phyloP scores from a whole-genome alignment of 2,888 invertebrate species.

The Calliphora vomitoria region DNA sequence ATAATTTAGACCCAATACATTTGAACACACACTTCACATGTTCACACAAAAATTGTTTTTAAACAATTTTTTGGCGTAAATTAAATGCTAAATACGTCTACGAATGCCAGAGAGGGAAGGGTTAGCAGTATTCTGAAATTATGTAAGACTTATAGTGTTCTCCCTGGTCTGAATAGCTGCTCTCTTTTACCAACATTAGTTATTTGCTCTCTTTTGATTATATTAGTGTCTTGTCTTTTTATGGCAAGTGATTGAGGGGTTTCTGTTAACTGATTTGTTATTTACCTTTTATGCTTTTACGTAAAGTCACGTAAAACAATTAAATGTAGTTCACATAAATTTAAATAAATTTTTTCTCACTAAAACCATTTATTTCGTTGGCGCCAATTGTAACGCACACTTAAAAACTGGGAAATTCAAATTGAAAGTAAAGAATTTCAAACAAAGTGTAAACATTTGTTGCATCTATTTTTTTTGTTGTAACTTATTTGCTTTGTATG shows the following conservation, averaged over 20 bases:
- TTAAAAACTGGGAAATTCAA: neutral
- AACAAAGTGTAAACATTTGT: conserved; percentile 53
- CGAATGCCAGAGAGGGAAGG: neutral
- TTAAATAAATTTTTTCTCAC: conserved; percentile 12
- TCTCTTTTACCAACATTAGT: neutral
- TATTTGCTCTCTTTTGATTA: neutral
- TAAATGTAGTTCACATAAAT: conserved; percentile 50
- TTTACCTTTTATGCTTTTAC: neutral
- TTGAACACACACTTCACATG: neutral
- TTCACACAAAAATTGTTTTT: neutral
- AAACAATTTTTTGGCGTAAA: neutral
- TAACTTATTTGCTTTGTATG: neutral
- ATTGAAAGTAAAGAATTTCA: conserved; percentile 4
- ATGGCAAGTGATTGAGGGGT: neutral
- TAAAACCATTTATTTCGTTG: conserved; percentile 38
- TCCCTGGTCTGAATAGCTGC: neutral
- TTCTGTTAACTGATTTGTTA: conserved; percentile 47
- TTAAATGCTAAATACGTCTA: conserved; percentile 1
- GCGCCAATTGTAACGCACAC: conserved; percentile 27
- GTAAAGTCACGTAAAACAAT: conserved; percentile 65
- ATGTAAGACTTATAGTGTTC: neutral
- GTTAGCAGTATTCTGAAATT: neutral
- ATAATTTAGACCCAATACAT: conserved; percentile 6
- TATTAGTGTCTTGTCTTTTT: neutral
- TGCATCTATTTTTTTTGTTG: neutral